phyloP scores from a whole-genome alignment of 2,888 invertebrate genomes.

The Aporophyla nigra region DNA sequence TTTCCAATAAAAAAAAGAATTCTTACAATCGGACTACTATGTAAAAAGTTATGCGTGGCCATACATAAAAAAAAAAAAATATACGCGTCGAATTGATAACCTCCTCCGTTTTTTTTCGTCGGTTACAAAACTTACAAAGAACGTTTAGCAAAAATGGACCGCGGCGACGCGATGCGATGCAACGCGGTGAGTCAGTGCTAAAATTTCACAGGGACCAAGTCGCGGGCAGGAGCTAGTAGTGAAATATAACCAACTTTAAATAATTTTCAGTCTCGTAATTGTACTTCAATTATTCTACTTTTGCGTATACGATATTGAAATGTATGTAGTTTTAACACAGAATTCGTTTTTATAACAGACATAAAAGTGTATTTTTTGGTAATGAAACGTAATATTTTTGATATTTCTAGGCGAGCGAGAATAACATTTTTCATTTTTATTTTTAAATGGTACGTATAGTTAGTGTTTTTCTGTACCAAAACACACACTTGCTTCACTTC shows the following conservation, averaged over 20 bases:
- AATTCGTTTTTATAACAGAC: slow-evolving; percentile 19
- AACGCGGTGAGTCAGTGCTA: no score
- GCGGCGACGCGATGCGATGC: no score
- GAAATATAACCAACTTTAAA: slow-evolving; percentile 37
- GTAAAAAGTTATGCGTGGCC: no score
- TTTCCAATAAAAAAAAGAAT: no score
- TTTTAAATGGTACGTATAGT: not conserved
- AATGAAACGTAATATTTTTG: not conserved
- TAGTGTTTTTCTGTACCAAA: not conserved
- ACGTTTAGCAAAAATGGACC: no score
- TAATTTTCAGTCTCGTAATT: slow-evolving; percentile 7
- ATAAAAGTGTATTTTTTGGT: not conserved
- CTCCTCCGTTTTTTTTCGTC: no score
- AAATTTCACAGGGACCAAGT: no score
- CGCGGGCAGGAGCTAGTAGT: not conserved
- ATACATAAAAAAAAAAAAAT: no score
- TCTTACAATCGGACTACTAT: no score
- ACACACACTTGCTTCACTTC: not conserved
- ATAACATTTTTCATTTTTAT: not conserved
- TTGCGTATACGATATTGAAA: slow-evolving; percentile 8
- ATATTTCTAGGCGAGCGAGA: not conserved
- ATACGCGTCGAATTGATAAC: no score
- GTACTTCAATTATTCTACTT: slow-evolving; percentile 1
- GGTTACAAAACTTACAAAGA: no score
- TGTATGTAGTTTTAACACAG: slow-evolving; percentile 9